Conservation (phyloP, 2,888 invertebrate genomes). For the Tiliacea citrago region DNA sequence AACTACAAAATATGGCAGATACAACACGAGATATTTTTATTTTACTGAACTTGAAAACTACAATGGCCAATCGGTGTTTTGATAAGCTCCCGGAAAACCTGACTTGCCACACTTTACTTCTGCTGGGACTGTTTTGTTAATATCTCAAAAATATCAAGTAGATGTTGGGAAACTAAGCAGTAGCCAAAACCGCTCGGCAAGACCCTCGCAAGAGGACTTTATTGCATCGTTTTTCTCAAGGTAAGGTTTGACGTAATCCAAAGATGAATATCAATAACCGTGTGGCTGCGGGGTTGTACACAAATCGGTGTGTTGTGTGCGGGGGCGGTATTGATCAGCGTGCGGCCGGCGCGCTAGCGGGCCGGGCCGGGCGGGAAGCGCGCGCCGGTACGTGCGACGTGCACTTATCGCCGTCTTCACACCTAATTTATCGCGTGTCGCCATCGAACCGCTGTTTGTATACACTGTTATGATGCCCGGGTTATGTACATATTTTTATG, state of each 20-base stretch:
- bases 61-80: not conserved
- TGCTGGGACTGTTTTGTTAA: not conserved
- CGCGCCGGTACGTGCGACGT: constrained; percentile 76
- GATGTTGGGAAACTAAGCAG: not conserved
- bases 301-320: constrained; percentile 76
- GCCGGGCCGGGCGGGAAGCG: constrained; percentile 72
- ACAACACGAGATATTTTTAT: not conserved
- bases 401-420: constrained; percentile 88
- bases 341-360: constrained; percentile 64
- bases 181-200: not conserved
- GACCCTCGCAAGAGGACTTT: not conserved
- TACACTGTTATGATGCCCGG: constrained; percentile 74
- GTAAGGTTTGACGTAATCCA: constrained; percentile 49
- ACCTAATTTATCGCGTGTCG: constrained; percentile 88
- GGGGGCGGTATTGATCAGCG: constrained; percentile 76
- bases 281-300: constrained; percentile 72
- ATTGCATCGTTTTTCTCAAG: constrained; percentile 6
- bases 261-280: constrained; percentile 71
- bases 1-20: constrained; percentile 18
- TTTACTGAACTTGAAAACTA: constrained; percentile 1
- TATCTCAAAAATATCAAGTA: not conserved
- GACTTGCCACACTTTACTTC: not conserved
- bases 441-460: constrained; percentile 81
- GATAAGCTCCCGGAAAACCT: not conserved
- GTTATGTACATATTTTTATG: constrained; percentile 68